These are phyloP conservation scores for Zaprionus obscuricornis DNA, from an alignment of 2,888 invertebrate species.

Conservation along the genomic window DNA sequence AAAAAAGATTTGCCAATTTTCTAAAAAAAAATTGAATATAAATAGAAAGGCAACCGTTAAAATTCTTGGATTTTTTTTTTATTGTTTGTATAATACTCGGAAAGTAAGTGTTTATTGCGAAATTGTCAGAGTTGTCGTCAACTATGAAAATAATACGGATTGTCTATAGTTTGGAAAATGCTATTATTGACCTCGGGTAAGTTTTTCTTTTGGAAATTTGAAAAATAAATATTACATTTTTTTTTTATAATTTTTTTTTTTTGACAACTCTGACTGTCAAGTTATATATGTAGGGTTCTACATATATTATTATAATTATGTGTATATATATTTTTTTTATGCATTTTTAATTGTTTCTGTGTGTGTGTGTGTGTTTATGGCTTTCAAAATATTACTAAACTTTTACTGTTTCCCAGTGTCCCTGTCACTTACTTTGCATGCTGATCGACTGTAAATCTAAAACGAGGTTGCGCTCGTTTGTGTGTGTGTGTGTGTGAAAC, in stretches of 20 bases:
- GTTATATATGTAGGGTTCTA: slow-evolving; percentile 38
- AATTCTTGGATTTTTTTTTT: no score
- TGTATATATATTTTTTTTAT: slow-evolving; percentile 32
- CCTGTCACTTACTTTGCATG: slow-evolving; percentile 29
- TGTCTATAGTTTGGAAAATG: no score
- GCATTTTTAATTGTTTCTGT: slow-evolving; percentile 20
- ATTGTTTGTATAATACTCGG: no score
- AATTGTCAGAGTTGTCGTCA: no score
- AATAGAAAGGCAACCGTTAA: no score
- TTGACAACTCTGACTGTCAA: slow-evolving; percentile 26
- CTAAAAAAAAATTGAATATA: slow-evolving; percentile 9
- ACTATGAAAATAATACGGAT: no score
- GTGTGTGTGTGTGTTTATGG: slow-evolving; percentile 46
- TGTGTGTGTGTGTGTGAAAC: no score
- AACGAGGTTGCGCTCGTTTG: slow-evolving; percentile 38
- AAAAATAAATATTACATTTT: no score
- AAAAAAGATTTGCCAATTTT: slow-evolving; percentile 10
- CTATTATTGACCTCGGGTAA: no score
- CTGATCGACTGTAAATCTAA: slow-evolving; percentile 28
- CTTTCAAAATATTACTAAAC: slow-evolving; percentile 52
- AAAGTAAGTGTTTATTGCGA: no score
- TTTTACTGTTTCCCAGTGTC: slow-evolving; percentile 9
- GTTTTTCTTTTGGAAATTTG: no score
- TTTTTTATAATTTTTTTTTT: slow-evolving; percentile 4
- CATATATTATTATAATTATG: slow-evolving; percentile 37